Conservation (phyloP, 2,888 invertebrate genomes). For the Dynastes hyllus region DNA sequence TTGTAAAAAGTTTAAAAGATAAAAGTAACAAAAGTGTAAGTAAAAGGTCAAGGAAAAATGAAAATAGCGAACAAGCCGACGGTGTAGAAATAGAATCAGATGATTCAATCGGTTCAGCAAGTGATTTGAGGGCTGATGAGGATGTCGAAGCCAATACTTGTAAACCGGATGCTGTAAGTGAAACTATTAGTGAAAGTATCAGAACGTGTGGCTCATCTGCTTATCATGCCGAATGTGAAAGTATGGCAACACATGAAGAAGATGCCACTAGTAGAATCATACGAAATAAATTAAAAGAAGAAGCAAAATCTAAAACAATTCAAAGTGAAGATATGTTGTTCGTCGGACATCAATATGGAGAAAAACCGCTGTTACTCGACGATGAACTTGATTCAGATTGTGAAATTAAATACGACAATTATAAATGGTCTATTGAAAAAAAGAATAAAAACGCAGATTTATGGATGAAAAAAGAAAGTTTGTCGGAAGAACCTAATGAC, state of each 20-base stretch:
- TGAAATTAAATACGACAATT: conserved; percentile 65
- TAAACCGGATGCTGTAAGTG: conserved; percentile 70
- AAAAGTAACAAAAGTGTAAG: conserved; percentile 52
- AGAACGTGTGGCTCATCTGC: conserved; percentile 81
- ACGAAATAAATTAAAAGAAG: conserved; percentile 71
- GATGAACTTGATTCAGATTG: conserved; percentile 83
- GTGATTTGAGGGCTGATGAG: conserved; percentile 77
- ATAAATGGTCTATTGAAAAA: conserved; percentile 61
- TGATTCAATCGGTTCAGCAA: conserved; percentile 83
- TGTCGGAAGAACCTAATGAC: conserved; percentile 73
- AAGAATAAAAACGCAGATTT: conserved; percentile 59
- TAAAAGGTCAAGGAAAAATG: conserved; percentile 60
- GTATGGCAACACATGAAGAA: conserved; percentile 78
- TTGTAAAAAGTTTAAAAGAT: conserved; percentile 72
- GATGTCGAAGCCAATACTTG: conserved; percentile 70
- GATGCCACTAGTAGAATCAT: conserved; percentile 73
- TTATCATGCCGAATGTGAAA: conserved; percentile 83
- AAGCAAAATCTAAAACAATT: conserved; percentile 60
- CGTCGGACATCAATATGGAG: conserved; percentile 84
- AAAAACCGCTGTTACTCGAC: conserved; percentile 82
- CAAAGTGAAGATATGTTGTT: conserved; percentile 75
- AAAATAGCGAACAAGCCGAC: conserved; percentile 59
- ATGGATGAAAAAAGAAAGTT: conserved; percentile 68
- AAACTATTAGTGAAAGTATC: conserved; percentile 78
- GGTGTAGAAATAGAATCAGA: conserved; percentile 74